Base-by-base conservation (phyloP, 2,888 invertebrate genomes). In the Nematopogon swammerdamellus region DNA sequence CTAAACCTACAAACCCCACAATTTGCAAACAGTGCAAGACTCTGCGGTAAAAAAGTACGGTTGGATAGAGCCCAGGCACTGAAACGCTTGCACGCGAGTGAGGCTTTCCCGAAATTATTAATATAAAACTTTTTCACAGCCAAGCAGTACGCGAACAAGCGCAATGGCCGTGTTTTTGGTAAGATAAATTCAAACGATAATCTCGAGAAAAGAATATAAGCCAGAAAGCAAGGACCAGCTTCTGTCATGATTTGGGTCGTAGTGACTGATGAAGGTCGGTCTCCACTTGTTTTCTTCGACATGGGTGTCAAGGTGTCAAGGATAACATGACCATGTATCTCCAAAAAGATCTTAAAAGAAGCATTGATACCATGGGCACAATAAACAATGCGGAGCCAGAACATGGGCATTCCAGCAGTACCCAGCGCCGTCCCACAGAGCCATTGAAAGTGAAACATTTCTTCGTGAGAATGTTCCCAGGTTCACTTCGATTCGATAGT, bases 221-320 rank as follows among this genome's bases (percentile, higher is more conserved):
- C 8, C 25, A 25, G 25, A 25, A 4, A 25, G 25, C 8, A 4
- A 25, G 25, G 8, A 25, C 25, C 8, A 6, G 25, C 25, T 25
- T 25, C 25, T 25, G 25, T 25, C 25, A 8, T 25, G 25, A 8
- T 25, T 25, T 25, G 25, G 25, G 25, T 8, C 25, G 8, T 8
- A 25, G 8, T 6, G 25, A 25, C 25, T 25, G 25, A 6, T 25
- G 5, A 25, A 25, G 25, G 25, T 4, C 25, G 25, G 8, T 8
- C 25, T 25, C 25, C 25, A 25, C 25, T 25, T 25, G 25, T 25
- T 25, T 25, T 25, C 25, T 6, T 25, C 25, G 8, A n/a, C n/a
- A n/a, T n/a, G n/a, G n/a, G n/a, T n/a, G n/a, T 25, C 44, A 43
- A 11, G 44, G 18, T 43, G 44, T 43, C 44, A 43, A 43, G 44